Conservation (phyloP, 2,113 vertebrate genomes). For the Notarius lentiginosus region DNA sequence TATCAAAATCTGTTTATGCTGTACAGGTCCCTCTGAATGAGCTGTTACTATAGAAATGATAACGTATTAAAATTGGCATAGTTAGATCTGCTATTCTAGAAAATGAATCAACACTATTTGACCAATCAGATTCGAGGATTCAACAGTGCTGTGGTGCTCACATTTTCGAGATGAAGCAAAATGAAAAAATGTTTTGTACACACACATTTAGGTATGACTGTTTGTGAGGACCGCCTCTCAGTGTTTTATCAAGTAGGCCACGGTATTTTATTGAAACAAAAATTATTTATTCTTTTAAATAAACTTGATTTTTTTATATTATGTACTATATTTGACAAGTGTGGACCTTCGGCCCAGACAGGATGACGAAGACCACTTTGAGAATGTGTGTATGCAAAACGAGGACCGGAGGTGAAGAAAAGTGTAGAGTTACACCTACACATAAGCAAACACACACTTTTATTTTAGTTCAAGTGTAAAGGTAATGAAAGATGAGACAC, state of each 20-base stretch:
- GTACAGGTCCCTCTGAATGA: too few relatives aligned
- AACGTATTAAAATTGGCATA: too few relatives aligned
- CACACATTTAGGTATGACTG: not conserved
- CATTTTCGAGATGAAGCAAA: not conserved
- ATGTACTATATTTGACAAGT: not conserved
- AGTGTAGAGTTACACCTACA: not conserved
- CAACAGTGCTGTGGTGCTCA: not conserved
- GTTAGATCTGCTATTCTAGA: too few relatives aligned
- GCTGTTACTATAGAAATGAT: too few relatives aligned
- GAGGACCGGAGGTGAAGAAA: not conserved
- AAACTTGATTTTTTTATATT: not conserved
- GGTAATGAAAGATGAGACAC: not conserved
- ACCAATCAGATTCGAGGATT: not conserved
- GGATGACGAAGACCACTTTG: not conserved
- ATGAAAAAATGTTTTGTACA: not conserved
- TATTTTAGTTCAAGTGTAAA: not conserved
- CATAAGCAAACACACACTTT: not conserved
- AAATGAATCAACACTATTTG: too few relatives aligned
- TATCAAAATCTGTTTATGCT: too few relatives aligned
- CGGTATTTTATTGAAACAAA: not conserved
- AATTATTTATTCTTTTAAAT: not conserved
- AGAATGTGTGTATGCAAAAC: not conserved
- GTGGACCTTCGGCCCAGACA: not conserved
- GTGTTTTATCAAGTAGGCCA: not conserved
- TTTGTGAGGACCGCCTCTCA: not conserved